Base-by-base conservation (phyloP, 2,888 invertebrate species). In the Pheosia gnoma region DNA sequence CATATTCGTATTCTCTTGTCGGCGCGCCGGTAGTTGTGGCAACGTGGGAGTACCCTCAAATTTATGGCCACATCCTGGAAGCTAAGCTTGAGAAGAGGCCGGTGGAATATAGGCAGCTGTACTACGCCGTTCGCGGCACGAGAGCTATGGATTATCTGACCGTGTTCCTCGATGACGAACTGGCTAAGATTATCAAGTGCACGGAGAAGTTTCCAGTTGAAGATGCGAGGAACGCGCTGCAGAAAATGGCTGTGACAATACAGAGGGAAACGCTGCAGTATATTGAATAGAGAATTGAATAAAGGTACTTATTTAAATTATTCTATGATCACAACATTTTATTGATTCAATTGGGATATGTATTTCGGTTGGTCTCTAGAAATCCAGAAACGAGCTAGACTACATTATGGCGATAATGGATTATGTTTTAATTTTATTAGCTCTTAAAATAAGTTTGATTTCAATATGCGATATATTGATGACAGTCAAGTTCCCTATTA, bases 231-330 rank as follows among this genome's bases (percentile, higher is more conserved):
- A 51, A 63, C 5, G 84, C 92, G 37, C 72, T 93, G 49, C 89
- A 88, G 77, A 91, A 90, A 68, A 93, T 93, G 93, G 93, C 93
- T 13, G 39, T 79, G n/a, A 89, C 89, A 0, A 82, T 92, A 4
- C 87, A 90, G 49, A 74, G 77, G 0, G 93, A 93, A 68, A 80
- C 91, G 3, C 59, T 88, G 59, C 87, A 89, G 72, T 93, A 91
- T 74, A 88, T 91, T 67, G 61, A 85, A 82, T 58, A 86, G 25
- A 47, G 47, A 75, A 84, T 63, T 59, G 56, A 69, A 68, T 74
- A 75, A 77, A 72, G 63, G 62, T 70, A 66, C 60, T 68, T 62
- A 62, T 68, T 25, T 25, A 25, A 25, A 25, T 25, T 13, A 52
- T 10, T 5, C 41, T 43, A 59, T 59, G 51, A 58, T 59, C 61